phyloP scores from a whole-genome alignment of 53 echinoderm and acorn worm species.

The Arbacia lixula region DNA sequence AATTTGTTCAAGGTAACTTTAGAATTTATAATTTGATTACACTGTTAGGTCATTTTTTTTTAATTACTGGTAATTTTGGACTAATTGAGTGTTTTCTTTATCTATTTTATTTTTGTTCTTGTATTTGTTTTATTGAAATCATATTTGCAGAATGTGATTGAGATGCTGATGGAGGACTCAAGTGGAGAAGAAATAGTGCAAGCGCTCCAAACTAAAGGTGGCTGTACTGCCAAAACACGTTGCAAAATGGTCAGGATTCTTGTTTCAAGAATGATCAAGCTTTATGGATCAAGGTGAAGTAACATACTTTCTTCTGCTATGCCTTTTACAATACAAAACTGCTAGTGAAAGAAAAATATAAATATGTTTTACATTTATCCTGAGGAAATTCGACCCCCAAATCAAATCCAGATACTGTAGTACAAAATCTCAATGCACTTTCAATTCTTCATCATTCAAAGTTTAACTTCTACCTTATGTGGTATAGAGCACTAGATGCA shows the following conservation, averaged over 20 bases:
- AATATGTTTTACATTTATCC: too few relatives aligned
- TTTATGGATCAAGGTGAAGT: conserved; percentile 35
- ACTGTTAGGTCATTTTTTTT: conserved; percentile 23
- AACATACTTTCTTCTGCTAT: too few relatives aligned
- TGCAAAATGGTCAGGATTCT: conserved; percentile 40
- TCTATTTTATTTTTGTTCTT: conserved; percentile 26
- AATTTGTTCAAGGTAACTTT: conserved; percentile 28
- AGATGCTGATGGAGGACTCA: conserved; percentile 29
- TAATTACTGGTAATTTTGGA: conserved; percentile 34
- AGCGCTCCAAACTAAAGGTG: conserved; percentile 1
- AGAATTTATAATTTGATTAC: conserved; percentile 29
- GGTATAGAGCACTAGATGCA: too few relatives aligned
- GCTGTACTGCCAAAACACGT: conserved; percentile 9
- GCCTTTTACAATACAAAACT: too few relatives aligned
- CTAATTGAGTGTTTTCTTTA: conserved; percentile 19
- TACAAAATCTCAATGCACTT: too few relatives aligned
- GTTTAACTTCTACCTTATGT: too few relatives aligned
- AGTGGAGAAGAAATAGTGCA: conserved; percentile 18
- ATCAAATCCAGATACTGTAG: too few relatives aligned
- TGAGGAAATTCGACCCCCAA: too few relatives aligned
- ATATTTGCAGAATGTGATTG: conserved; percentile 37
- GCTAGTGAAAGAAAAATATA: too few relatives aligned
- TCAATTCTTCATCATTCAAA: too few relatives aligned
- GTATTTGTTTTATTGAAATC: conserved; percentile 32
- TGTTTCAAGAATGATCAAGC: conserved; percentile 32